Evolutionary conservation across 2,113 vertebrate genomes (phyloP).

Genomic region (Machaerirhynchus nigripectus): DNA sequence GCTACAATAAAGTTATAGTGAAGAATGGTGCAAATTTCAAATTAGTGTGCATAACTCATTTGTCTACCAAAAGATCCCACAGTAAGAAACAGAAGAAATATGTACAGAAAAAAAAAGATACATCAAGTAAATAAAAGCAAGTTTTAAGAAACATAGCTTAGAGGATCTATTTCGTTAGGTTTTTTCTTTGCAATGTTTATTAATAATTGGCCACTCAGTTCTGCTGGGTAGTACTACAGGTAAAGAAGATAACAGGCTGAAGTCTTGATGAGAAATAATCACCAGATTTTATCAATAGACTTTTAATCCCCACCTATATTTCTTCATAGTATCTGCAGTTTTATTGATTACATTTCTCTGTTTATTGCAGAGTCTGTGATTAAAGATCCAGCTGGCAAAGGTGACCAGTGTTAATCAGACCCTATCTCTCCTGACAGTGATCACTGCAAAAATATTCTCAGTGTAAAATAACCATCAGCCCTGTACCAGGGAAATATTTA

Average conservation of each 20-base stretch:
- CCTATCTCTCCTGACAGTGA: neutral
- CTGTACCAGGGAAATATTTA: neutral
- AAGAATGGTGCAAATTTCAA: neutral
- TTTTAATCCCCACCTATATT: neutral
- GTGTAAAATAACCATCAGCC: neutral
- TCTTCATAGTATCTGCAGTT: neutral
- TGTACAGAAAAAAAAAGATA: neutral
- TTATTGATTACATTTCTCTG: neutral
- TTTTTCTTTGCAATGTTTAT: neutral
- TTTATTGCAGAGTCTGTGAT: neutral
- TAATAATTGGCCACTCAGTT: neutral
- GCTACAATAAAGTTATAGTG: neutral
- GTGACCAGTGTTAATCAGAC: conserved; percentile 18
- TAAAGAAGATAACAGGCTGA: neutral
- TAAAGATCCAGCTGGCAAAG: neutral
- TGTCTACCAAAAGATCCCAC: neutral
- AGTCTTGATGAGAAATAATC: neutral
- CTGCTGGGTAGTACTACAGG: neutral
- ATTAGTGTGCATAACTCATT: neutral
- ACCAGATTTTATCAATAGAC: neutral
- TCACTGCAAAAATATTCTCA: neutral
- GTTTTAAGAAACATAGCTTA: neutral
- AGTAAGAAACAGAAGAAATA: neutral
- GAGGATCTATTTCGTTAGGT: neutral
- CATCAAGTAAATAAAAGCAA: neutral